These are phyloP conservation scores for Hypena proboscidalis DNA, from an alignment of 2,888 invertebrate genomes.

Conservation along the genomic window DNA sequence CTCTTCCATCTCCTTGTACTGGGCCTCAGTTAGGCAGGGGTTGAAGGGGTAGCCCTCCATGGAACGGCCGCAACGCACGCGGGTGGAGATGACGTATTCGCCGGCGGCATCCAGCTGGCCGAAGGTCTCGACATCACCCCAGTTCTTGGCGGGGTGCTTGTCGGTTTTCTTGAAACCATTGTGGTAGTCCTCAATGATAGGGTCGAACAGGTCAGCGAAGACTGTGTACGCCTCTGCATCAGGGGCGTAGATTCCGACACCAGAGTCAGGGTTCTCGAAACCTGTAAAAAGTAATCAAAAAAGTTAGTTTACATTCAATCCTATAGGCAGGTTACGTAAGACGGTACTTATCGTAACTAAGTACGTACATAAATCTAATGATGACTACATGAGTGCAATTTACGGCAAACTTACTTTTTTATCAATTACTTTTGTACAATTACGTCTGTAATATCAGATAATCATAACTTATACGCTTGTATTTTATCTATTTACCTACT, in stretches of 20 bases:
- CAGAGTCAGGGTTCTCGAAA: slow-evolving; percentile 97
- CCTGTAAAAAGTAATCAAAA: slow-evolving; percentile 81
- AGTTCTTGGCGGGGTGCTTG: slow-evolving; percentile 97
- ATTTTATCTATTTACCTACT: no score
- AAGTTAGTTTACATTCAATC: slow-evolving; percentile 4
- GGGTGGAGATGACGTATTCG: slow-evolving; percentile 97
- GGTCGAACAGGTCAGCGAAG: slow-evolving; percentile 97
- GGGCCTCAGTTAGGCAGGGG: slow-evolving; percentile 97
- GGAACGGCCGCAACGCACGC: slow-evolving; percentile 98
- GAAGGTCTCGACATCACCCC: slow-evolving; percentile 96
- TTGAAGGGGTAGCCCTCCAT: slow-evolving; percentile 98
- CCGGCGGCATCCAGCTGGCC: slow-evolving; percentile 96
- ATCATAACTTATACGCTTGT: no score
- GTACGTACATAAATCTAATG: neutral
- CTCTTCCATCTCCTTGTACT: slow-evolving; percentile 98
- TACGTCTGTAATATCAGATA: no score
- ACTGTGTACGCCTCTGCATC: slow-evolving; percentile 98
- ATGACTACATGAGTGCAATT: neutral
- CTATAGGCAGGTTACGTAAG: slow-evolving; percentile 3
- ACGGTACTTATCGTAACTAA: no score
- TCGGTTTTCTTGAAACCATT: slow-evolving; percentile 97
- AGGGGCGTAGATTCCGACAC: slow-evolving; percentile 98
- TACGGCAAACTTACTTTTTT: slow-evolving; percentile 5
- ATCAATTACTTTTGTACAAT: no score
- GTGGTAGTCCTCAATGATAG: slow-evolving; percentile 99